Evolutionary conservation across 2,797 vertebrate species (phyloP).

Genomic region (Telmatherina bonti): DNA sequence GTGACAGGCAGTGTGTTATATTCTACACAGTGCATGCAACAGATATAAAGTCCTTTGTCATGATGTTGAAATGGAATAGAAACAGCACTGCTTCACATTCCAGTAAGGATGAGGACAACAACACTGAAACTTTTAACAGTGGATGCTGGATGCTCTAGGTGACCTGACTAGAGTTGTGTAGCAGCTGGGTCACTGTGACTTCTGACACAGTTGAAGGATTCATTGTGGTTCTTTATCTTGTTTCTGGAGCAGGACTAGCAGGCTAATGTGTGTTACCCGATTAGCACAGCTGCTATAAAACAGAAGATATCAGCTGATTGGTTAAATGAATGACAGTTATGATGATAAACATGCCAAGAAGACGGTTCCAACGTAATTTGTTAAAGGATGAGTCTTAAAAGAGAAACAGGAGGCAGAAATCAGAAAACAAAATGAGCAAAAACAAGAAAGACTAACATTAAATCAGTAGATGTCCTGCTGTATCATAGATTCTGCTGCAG

Average conservation of each 20-base stretch:
- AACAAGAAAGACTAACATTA: neutral
- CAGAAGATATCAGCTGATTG: neutral
- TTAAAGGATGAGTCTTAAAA: neutral
- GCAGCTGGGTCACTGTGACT: constrained; percentile 48
- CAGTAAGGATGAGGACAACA: neutral
- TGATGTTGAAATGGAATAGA: neutral
- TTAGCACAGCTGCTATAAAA: neutral
- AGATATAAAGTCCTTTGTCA: neutral
- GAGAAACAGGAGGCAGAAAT: neutral
- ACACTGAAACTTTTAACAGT: constrained; percentile 7
- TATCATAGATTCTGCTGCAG: constrained; percentile 18
- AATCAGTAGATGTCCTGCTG: neutral
- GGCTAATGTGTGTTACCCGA: constrained; percentile 1
- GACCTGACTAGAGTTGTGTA: constrained; percentile 43
- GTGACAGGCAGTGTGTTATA: neutral
- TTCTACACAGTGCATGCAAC: neutral
- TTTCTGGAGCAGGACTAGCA: constrained; percentile 5
- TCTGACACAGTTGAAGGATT: constrained; percentile 26
- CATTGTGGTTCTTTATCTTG: constrained; percentile 12
- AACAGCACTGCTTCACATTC: too few species aligned
- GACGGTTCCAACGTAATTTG: neutral
- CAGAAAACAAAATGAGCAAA: neutral
- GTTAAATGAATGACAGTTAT: neutral
- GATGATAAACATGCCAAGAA: neutral
- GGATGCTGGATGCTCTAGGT: constrained; percentile 15